Evolutionary conservation across 2,888 invertebrate species (phyloP).

Genomic region (Acleris sparsana): DNA sequence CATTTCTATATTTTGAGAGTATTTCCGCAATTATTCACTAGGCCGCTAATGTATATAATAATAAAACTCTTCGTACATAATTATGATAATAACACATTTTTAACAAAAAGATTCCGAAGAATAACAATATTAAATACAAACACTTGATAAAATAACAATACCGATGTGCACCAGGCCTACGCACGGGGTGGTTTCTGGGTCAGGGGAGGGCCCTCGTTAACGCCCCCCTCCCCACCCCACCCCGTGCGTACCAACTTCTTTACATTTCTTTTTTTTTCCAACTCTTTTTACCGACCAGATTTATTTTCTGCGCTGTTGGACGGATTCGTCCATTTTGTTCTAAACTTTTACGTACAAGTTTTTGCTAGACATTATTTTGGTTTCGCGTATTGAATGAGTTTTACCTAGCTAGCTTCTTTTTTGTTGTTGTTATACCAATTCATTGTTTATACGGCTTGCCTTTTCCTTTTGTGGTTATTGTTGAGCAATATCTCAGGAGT

Average conservation of each 20-base stretch:
- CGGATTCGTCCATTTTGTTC: constrained; percentile 22
- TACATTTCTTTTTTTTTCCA: constrained; percentile 23
- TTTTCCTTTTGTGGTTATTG: no score
- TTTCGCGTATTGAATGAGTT: neutral
- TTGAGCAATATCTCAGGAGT: no score
- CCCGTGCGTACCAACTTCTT: constrained; percentile 52
- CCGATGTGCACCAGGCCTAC: constrained; percentile 44
- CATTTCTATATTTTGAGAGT: no score
- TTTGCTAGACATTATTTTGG: neutral
- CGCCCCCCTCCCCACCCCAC: constrained; percentile 35
- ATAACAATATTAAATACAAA: neutral
- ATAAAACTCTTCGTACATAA: no score
- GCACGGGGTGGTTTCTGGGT: constrained; percentile 64
- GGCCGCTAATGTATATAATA: no score
- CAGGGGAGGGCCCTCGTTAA: constrained; percentile 40
- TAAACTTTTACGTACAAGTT: constrained; percentile 11
- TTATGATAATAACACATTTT: no score
- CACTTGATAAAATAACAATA: neutral
- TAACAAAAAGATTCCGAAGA: no score
- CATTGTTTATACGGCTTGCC: no score
- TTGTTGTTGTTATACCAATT: no score
- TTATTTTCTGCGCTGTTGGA: constrained; percentile 44
- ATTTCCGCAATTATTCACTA: no score
- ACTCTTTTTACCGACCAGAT: constrained; percentile 24
- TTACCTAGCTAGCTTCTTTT: no score